Evolutionary conservation across 2,888 invertebrate genomes (phyloP).

Genomic region (Pachycephus smyrnensis): DNA sequence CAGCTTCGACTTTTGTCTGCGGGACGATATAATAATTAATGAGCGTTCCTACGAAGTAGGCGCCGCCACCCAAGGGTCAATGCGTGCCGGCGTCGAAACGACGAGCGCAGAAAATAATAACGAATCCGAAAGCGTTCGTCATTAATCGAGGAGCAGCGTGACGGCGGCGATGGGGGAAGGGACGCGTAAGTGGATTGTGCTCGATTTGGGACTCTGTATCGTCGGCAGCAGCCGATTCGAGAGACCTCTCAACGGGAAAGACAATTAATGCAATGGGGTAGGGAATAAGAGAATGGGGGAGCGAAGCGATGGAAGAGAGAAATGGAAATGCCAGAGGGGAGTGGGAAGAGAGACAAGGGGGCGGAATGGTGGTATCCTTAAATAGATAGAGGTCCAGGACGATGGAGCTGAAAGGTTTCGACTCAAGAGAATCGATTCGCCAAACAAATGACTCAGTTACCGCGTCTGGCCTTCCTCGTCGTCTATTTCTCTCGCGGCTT

Average conservation of each 20-base stretch:
- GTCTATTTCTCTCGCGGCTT: constrained; percentile 15
- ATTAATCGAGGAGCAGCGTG: constrained; percentile 32
- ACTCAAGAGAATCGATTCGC: constrained; percentile 46
- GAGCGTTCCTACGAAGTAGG: constrained; percentile 43
- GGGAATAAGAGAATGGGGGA: constrained; percentile 2
- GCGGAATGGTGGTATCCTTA: too few relatives aligned
- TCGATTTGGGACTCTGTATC: constrained; percentile 7
- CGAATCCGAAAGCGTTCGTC: constrained; percentile 43
- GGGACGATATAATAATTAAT: constrained; percentile 52
- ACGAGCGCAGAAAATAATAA: constrained; percentile 50
- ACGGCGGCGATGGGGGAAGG: not conserved
- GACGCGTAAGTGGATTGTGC: constrained; percentile 15
- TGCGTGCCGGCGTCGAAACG: constrained; percentile 22
- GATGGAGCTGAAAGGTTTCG: constrained; percentile 25
- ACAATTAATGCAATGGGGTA: constrained; percentile 33
- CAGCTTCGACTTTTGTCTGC: constrained; percentile 23
- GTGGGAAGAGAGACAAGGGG: too few relatives aligned
- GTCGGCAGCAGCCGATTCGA: constrained; percentile 8
- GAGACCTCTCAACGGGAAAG: constrained; percentile 24
- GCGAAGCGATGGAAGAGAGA: constrained; percentile 21
- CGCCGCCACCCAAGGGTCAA: constrained; percentile 47
- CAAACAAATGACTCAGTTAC: constrained; percentile 58
- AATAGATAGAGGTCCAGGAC: not conserved
- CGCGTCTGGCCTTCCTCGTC: constrained; percentile 23
- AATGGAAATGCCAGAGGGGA: too few relatives aligned